Evolutionary conservation across 2,888 invertebrate species (phyloP), one percentile per base, ranked within the genome.

Genomic region (Ecdyonurus torrentis): DNA sequence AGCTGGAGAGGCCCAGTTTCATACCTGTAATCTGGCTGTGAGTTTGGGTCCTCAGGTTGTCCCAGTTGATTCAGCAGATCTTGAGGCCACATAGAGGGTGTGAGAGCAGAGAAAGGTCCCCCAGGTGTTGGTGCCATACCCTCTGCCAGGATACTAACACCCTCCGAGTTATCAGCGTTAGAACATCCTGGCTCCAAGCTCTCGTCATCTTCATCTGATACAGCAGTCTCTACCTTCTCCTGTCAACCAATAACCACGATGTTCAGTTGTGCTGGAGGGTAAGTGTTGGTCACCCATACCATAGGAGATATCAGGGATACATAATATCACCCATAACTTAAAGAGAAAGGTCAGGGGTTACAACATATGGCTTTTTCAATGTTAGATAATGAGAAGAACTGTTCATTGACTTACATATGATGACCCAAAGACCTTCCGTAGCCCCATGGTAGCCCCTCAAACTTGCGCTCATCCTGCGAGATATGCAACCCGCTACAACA

Each of bases 31-130:
- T 86, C 85, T 2, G 83, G 81, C 70, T 85, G 83, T 7, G 83
- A 83, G 74, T 83, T 83, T 7, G 83, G 82, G 74, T 85, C 85
- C 68, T 91, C 91, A 2, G 91, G 88, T 72, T 91, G 85, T 24
- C 83, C 84, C 58, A 89, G 76, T 74, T 89, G 89, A 1, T 86
- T 86, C 73, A 94, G 81, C 63, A 95, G 87, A 72, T 95, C 92
- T 74, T 95, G 94, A 0, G 96, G 96, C 85, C 95, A 94, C 94
- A 97, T 96, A 65, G 94, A 95, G 2, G 95, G 85, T 1, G 92
- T 95, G 18, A 97, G 81, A 1, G 94, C 95, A 25, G 93, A 95
- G 76, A 97, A 97, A 1, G 95, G 90, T 1, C 94, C 94, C 1
- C 94, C 90, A 18, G 89, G 89, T 61, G 83, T 82, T 7, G 89